A percentile compares a stretch with the other conserved stretches of the same genome.
phyloP scores from a whole-genome alignment of 2,113 vertebrate species.

The Willisornis vidua region DNA sequence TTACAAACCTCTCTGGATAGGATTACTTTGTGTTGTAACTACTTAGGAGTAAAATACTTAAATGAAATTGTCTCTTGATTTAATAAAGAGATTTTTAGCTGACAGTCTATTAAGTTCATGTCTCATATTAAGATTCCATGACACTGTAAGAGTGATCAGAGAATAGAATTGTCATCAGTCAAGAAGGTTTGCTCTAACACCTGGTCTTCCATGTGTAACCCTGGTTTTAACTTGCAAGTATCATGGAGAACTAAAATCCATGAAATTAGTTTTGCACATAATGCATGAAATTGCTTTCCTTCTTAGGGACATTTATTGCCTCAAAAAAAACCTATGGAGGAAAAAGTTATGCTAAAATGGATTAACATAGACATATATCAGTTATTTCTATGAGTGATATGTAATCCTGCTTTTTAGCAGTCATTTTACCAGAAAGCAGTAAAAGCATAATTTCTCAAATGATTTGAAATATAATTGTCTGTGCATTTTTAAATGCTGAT shows the following conservation, averaged over 20 bases:
- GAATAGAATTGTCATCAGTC: neutral
- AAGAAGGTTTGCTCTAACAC: neutral
- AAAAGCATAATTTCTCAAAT: neutral
- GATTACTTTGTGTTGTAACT: neutral
- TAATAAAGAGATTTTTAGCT: neutral
- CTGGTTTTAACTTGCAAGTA: neutral
- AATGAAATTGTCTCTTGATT: neutral
- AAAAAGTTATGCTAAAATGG: neutral
- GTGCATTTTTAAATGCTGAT: neutral
- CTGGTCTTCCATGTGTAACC: neutral
- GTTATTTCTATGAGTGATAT: neutral
- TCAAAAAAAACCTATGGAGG: neutral
- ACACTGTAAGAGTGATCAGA: neutral
- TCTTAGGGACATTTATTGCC: neutral
- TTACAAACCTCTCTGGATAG: neutral
- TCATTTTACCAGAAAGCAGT: neutral
- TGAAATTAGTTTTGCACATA: neutral
- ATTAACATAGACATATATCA: neutral
- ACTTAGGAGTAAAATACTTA: neutral
- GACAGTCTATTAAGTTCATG: neutral
- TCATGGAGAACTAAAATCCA: neutral
- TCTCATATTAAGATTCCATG: neutral
- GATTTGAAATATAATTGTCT: neutral
- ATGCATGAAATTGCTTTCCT: neutral
- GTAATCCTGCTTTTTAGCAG: neutral